Conservation (phyloP, 2,888 invertebrate species). For the Drosophila neoperkinsi region DNA sequence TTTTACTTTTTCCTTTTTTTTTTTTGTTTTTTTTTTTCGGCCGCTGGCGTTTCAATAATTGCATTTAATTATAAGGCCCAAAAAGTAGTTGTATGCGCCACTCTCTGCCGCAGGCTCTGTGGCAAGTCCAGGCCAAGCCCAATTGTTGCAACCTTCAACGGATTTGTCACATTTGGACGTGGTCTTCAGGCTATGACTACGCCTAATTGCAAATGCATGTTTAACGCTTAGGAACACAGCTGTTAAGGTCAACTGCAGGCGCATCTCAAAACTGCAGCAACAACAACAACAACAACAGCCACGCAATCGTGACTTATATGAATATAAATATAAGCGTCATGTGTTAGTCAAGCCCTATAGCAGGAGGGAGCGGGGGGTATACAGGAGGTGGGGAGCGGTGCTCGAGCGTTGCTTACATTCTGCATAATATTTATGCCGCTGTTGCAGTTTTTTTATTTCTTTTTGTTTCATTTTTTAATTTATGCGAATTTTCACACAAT, state of each 20-base stretch:
- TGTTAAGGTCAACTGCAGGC: conserved; percentile 66
- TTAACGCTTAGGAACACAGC: conserved; percentile 51
- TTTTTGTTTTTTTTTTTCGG: conserved; percentile 30
- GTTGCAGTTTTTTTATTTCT: conserved; percentile 35
- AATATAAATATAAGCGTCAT: conserved; percentile 42
- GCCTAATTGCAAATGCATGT: conserved; percentile 75
- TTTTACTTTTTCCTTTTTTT: conserved; percentile 22
- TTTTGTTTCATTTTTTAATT: conserved; percentile 61
- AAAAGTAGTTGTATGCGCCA: conserved; percentile 34
- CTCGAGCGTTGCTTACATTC: conserved; percentile 61
- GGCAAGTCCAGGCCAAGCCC: conserved; percentile 57
- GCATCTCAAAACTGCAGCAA: conserved; percentile 51
- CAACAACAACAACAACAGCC: conserved; percentile 19
- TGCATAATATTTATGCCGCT: conserved; percentile 78
- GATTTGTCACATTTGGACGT: conserved; percentile 67
- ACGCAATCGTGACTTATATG: conserved; percentile 60
- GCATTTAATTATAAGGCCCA: conserved; percentile 82
- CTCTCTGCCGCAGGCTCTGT: conserved; percentile 40
- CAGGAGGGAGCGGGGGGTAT: not conserved
- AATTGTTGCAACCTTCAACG: conserved; percentile 46
- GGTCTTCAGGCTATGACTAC: conserved; percentile 37
- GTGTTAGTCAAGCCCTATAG: conserved; percentile 27
- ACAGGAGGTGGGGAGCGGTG: conserved; percentile 11
- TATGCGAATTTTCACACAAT: conserved; percentile 82
- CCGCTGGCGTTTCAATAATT: conserved; percentile 82